Base-by-base conservation (phyloP, 2,888 invertebrate species). In the Trisateles emortualis region DNA sequence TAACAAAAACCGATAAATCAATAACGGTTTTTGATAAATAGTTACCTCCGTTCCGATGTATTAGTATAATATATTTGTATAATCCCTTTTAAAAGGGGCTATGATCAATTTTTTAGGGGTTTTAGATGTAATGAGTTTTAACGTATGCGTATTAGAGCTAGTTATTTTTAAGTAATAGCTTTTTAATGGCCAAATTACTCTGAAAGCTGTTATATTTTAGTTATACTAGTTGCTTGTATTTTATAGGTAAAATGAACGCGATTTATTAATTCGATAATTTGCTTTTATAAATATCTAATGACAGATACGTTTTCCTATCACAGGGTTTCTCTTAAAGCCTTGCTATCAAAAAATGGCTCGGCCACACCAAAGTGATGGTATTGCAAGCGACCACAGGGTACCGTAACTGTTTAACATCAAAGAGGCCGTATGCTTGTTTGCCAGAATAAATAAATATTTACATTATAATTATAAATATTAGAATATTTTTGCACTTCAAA, bases 41-140 rank as follows among this genome's bases (percentile, higher is more conserved):
- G 56, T 56, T 66, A 63, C 56, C 56, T 65, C 55, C 54, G 46
- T 61, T 58, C 45, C 52, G 43, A 67, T 58, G 64, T 63, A 76
- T 81, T 78, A 87, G 81, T 74, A 81, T 85, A 82, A 87, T 86
- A 82, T 84, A 88, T 90, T 86, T 84, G 79, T 83, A 84, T 83
- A 85, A 86, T 86, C 79, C 83, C 68, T 57, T 67, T 46, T 72
- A 75, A 79, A 72, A 74, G 70, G 78, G 77, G 74, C 51, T 46
- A 43, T 50, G 49, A 26, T 52, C 36, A 2, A 52, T 63, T 68
- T 68, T 70, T 59, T 63, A 72, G 45, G 53, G 64, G 24, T 54
- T 57, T 55, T 59, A 42, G 47, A 38, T 63, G 66, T 82, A 86
- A 83, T 78, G 78, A 79, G 71, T 64, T 72, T 63, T 78, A 76